Percentiles rank a stretch among this genome's conserved stretches.
phyloP scores from a whole-genome alignment of 1,140 invertebrate species.

The Aphis gossypii region DNA sequence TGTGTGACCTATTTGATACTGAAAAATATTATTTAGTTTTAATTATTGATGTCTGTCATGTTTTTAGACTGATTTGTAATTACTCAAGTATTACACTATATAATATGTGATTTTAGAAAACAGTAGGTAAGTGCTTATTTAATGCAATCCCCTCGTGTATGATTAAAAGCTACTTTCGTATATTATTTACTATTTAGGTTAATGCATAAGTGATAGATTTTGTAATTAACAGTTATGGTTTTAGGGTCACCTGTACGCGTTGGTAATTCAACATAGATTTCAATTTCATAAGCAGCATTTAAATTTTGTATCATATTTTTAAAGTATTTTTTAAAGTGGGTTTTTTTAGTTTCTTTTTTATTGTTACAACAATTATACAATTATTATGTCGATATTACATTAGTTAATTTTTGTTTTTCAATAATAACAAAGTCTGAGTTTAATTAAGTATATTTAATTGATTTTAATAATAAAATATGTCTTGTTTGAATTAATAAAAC shows the following conservation, averaged over 20 bases:
- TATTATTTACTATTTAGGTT: not conserved
- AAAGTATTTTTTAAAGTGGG: not conserved
- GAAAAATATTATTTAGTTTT: not conserved
- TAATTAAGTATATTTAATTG: not conserved
- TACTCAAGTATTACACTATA: not conserved
- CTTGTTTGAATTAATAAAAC: not conserved
- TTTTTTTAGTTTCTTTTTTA: too few relatives aligned
- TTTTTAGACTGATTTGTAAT: not conserved
- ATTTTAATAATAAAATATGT: not conserved
- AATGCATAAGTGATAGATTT: not conserved
- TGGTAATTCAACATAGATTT: not conserved
- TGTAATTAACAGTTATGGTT: not conserved
- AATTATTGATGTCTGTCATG: not conserved
- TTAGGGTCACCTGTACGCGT: not conserved
- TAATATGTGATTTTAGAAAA: not conserved
- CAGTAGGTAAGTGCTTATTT: not conserved
- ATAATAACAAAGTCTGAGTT: not conserved
- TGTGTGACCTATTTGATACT: not conserved
- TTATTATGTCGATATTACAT: not conserved
- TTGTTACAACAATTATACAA: too few relatives aligned
- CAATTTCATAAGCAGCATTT: not conserved
- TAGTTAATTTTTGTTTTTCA: not conserved
- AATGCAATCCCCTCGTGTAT: not conserved
- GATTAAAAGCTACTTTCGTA: conserved; percentile 1
- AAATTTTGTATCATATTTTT: not conserved